Evolutionary conservation across 2,888 invertebrate species (phyloP).

Genomic region (Ptilodon capucinus): DNA sequence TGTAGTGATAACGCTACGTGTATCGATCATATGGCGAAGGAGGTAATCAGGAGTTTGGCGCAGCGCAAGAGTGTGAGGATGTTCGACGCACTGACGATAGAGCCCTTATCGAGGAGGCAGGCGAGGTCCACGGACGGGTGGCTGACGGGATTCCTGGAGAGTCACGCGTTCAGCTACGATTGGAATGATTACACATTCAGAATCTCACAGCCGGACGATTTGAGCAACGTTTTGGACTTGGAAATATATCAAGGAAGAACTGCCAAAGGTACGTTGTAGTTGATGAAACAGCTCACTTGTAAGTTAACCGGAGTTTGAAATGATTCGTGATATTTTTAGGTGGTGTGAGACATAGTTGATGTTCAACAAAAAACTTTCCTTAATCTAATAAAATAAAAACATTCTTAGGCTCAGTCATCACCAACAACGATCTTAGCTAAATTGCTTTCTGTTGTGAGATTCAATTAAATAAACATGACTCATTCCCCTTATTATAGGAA

Average conservation of each 20-base stretch:
- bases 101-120: conserved; percentile 69
- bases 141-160: conserved; percentile 70
- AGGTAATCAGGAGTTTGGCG: conserved; percentile 76
- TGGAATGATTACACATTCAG: conserved; percentile 79
- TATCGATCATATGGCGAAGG: conserved; percentile 75
- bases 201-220: conserved; percentile 70
- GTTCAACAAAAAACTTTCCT: too few species aligned
- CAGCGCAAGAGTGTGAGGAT: conserved; percentile 77
- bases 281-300: too few species aligned
- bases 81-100: conserved; percentile 81
- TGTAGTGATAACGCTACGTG: conserved; percentile 85
- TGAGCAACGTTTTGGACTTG: conserved; percentile 73
- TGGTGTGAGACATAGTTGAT: too few species aligned
- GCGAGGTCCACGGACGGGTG: conserved; percentile 64
- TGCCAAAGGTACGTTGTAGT: conserved; percentile 61
- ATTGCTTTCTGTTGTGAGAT: too few species aligned
- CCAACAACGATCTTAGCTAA: too few species aligned
- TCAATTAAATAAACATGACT: too few species aligned
- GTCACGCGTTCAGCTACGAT: conserved; percentile 79
- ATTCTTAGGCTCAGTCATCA: too few species aligned
- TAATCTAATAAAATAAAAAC: too few species aligned
- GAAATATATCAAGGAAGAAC: conserved; percentile 72
- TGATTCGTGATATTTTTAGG: too few species aligned
- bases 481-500: too few species aligned
- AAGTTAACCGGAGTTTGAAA: too few species aligned